phyloP scores from a whole-genome alignment of 1,140 invertebrate species.

The Gryllus bimaculatus region DNA sequence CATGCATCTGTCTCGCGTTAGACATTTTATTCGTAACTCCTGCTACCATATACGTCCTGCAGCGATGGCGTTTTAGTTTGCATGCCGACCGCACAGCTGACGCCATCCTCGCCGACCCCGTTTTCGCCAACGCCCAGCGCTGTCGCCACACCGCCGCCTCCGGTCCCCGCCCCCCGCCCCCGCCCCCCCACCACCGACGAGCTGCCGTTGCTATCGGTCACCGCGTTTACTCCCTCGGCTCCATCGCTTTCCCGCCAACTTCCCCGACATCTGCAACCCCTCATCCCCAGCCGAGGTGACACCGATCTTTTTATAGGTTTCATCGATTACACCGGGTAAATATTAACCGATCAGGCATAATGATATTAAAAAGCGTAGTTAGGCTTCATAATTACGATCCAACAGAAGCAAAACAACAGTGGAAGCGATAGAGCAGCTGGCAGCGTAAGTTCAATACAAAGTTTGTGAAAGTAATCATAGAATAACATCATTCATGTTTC shows the following conservation, averaged over 20 bases:
- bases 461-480: slow-evolving; percentile 5
- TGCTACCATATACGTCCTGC: too few relatives aligned
- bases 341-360: slow-evolving; percentile 1
- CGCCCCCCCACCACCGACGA: background rate
- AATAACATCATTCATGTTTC: slow-evolving; percentile 5
- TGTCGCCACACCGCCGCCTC: background rate
- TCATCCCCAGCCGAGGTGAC: background rate
- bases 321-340: background rate
- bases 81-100: too few relatives aligned
- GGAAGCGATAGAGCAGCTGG: background rate
- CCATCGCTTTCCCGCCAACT: too few relatives aligned
- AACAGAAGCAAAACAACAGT: slow-evolving; percentile 1
- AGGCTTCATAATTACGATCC: slow-evolving; percentile 1
- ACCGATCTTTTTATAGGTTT: slow-evolving; percentile 5
- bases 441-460: background rate
- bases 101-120: too few relatives aligned
- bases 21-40: too few relatives aligned
- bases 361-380: slow-evolving; percentile 5
- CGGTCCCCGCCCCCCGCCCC: too few relatives aligned
- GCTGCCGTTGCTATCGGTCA: background rate
- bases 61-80: too few relatives aligned
- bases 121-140: too few relatives aligned
- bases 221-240: background rate
- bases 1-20: too few relatives aligned
- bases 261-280: background rate